These are phyloP conservation scores for Cyclura pinguis DNA, from an alignment of 2,797 vertebrate species.

Conservation along the genomic window DNA sequence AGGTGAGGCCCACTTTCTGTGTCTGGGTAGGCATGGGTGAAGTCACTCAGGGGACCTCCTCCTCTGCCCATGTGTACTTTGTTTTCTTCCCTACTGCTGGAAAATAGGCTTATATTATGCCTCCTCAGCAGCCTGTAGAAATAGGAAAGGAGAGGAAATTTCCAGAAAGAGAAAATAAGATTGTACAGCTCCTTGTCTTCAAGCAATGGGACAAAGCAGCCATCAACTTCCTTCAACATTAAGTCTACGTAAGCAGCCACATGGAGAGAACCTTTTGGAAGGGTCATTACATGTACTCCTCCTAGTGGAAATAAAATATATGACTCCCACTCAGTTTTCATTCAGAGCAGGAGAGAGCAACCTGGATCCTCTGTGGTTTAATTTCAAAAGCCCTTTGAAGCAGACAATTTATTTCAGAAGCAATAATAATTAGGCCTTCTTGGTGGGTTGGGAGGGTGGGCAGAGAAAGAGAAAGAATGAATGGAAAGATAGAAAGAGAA, in stretches of 20 bases:
- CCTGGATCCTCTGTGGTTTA: background rate
- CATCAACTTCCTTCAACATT: background rate
- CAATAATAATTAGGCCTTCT: background rate
- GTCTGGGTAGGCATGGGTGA: background rate
- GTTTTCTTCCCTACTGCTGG: background rate
- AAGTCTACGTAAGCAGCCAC: background rate
- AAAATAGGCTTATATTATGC: background rate
- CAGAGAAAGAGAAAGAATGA: background rate
- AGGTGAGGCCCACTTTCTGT: background rate
- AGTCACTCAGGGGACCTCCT: background rate
- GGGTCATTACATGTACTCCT: background rate
- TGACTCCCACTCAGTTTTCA: background rate
- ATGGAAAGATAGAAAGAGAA: background rate
- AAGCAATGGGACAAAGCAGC: background rate
- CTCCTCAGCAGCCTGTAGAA: background rate
- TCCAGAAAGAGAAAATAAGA: background rate
- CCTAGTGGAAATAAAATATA: background rate
- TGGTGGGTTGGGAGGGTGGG: background rate
- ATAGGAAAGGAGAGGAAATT: background rate
- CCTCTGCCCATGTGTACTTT: background rate
- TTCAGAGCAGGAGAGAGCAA: background rate
- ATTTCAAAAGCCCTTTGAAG: background rate
- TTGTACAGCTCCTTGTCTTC: background rate
- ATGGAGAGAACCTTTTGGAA: background rate
- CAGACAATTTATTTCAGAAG: background rate